Evolutionary conservation across 92 coral and sea anemone genomes (phyloP).

Genomic region (Paramuricea clavata): DNA sequence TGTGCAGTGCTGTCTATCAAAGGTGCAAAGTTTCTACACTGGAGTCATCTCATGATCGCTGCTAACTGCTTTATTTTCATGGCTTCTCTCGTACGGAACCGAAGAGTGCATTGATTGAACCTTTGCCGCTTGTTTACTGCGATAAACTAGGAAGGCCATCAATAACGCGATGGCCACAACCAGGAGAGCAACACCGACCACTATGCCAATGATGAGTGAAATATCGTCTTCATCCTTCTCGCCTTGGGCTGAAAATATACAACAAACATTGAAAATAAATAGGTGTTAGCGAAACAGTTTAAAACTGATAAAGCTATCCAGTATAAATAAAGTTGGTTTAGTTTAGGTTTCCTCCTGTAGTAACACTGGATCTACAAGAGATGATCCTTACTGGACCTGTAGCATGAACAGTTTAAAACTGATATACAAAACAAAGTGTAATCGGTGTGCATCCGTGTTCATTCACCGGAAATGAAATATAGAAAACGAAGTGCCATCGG

Average conservation of each 20-base stretch:
- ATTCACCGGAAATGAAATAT: too few relatives aligned
- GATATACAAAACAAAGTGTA: too few relatives aligned
- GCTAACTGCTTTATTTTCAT: not conserved
- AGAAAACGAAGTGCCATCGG: too few relatives aligned
- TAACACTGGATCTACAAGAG: too few relatives aligned
- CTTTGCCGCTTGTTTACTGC: not conserved
- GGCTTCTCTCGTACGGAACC: not conserved
- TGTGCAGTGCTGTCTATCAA: not conserved
- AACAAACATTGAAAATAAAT: too few relatives aligned
- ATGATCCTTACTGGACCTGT: too few relatives aligned
- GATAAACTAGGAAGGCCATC: conserved; percentile 2
- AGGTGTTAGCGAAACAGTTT: too few relatives aligned
- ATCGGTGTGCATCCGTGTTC: too few relatives aligned
- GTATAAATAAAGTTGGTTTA: too few relatives aligned
- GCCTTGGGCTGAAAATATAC: not conserved
- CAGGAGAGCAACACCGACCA: not conserved
- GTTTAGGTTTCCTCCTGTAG: too few relatives aligned
- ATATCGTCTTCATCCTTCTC: not conserved
- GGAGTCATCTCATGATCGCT: conserved; percentile 25
- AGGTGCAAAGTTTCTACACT: not conserved
- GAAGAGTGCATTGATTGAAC: not conserved
- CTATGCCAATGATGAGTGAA: not conserved
- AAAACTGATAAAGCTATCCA: too few relatives aligned
- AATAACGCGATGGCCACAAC: not conserved
- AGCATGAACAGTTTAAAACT: too few relatives aligned